Conservation (phyloP, 2,888 invertebrate genomes). For the Apotomis betuletana region DNA sequence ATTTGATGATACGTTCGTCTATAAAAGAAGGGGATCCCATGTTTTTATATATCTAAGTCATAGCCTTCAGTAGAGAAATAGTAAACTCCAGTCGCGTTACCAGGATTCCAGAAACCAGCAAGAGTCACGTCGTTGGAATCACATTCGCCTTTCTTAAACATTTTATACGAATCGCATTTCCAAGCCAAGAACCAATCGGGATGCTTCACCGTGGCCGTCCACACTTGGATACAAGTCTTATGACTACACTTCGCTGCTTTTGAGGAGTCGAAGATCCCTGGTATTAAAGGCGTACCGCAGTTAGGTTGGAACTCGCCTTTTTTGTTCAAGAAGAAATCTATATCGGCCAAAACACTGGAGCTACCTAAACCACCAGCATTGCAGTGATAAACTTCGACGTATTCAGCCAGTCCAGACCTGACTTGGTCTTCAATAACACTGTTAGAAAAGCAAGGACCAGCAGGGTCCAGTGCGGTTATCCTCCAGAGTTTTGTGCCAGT, state of each 20-base stretch:
- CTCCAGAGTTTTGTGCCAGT: constrained; percentile 65
- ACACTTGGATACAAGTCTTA: constrained; percentile 67
- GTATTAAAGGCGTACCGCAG: constrained; percentile 70
- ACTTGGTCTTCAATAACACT: constrained; percentile 73
- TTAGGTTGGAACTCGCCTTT: constrained; percentile 83
- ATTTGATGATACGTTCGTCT: no score
- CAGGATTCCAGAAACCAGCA: constrained; percentile 73
- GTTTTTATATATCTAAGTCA: constrained; percentile 42
- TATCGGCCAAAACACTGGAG: constrained; percentile 77
- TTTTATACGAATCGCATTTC: constrained; percentile 67
- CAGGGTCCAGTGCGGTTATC: constrained; percentile 75
- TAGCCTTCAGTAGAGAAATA: constrained; percentile 70
- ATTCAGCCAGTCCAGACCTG: constrained; percentile 80
- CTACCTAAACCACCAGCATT: constrained; percentile 82
- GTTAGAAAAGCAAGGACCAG: constrained; percentile 75
- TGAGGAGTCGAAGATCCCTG: constrained; percentile 66
- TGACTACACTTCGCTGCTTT: constrained; percentile 75
- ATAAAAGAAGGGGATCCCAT: no score
- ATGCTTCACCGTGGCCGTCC: constrained; percentile 66
- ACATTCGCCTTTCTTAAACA: constrained; percentile 63
- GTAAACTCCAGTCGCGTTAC: constrained; percentile 68
- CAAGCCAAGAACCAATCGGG: constrained; percentile 64
- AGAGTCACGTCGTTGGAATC: constrained; percentile 58
- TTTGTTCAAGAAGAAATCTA: constrained; percentile 85
- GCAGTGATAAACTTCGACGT: constrained; percentile 85